Percentiles rank a stretch among this genome's conserved stretches.
Conservation (phyloP, 2,797 vertebrate genomes). For the Dicrostonyx torquatus region DNA sequence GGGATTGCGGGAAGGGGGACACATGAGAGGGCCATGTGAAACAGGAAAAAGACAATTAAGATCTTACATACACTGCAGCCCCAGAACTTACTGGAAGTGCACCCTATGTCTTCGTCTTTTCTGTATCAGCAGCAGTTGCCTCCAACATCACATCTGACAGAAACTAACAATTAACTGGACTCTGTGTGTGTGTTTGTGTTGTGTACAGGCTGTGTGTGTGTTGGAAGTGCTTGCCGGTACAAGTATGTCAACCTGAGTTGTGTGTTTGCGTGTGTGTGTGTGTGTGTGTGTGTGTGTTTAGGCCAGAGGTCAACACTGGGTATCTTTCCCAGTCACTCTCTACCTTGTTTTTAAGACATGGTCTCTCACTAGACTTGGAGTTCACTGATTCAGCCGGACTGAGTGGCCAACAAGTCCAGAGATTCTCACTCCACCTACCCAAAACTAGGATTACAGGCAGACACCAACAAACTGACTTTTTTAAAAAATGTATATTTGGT, state of each 20-base stretch:
- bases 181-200: background rate
- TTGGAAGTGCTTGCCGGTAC: no score
- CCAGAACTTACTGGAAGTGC: background rate
- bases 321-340: background rate
- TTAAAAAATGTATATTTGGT: background rate
- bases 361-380: background rate
- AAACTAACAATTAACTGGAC: background rate
- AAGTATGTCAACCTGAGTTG: no score
- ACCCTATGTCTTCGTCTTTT: background rate
- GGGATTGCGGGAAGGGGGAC: no score
- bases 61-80: background rate
- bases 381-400: background rate
- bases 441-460: background rate
- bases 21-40: background rate
- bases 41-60: background rate
- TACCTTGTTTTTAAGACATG: background rate
- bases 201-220: background rate
- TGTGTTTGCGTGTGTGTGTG: background rate
- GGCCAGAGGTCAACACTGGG: background rate
- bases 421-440: background rate
- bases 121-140: background rate
- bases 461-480: background rate
- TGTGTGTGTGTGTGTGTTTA: background rate
- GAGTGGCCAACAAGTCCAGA: background rate
- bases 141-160: background rate